Evolutionary conservation across 1,140 invertebrate genomes (phyloP).

Genomic region (Dreissena polymorpha): DNA sequence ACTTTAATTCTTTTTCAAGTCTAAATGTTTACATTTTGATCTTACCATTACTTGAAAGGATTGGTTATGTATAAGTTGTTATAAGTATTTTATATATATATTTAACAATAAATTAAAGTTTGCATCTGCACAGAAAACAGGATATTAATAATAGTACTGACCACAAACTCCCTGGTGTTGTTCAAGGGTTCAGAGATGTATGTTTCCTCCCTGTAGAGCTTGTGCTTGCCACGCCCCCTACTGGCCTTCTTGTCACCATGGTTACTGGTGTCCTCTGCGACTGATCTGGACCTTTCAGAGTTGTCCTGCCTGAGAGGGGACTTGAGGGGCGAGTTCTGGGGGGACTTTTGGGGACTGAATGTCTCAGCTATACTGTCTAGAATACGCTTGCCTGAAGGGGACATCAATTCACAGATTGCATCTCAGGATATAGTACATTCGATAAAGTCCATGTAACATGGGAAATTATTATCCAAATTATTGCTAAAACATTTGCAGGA

Average conservation of each 20-base stretch:
- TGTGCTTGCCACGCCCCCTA: slow-evolving; percentile 9
- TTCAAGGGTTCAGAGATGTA: slow-evolving; percentile 42
- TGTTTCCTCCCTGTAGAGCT: slow-evolving; percentile 47
- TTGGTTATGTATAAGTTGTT: too few species aligned
- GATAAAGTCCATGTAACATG: too few species aligned
- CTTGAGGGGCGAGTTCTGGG: slow-evolving; percentile 13
- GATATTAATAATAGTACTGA: not conserved
- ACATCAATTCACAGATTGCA: not conserved
- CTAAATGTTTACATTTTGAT: too few species aligned
- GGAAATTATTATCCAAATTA: too few species aligned
- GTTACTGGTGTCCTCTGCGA: not conserved
- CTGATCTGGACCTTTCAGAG: not conserved
- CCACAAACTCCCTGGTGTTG: slow-evolving; percentile 41
- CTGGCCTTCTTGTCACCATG: slow-evolving; percentile 3
- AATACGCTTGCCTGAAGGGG: slow-evolving; percentile 27
- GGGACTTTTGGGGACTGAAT: slow-evolving; percentile 36
- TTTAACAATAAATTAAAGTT: too few species aligned
- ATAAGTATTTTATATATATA: too few species aligned
- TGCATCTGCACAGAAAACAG: too few species aligned
- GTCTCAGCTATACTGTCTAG: slow-evolving; percentile 46
- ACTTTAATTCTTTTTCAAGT: too few species aligned
- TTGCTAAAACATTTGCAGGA: too few species aligned
- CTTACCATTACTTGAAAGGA: too few species aligned
- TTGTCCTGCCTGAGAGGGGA: slow-evolving; percentile 30
- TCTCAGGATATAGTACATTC: not conserved